phyloP scores from a whole-genome alignment of 1,140 invertebrate genomes.

The Apis laboriosa region DNA sequence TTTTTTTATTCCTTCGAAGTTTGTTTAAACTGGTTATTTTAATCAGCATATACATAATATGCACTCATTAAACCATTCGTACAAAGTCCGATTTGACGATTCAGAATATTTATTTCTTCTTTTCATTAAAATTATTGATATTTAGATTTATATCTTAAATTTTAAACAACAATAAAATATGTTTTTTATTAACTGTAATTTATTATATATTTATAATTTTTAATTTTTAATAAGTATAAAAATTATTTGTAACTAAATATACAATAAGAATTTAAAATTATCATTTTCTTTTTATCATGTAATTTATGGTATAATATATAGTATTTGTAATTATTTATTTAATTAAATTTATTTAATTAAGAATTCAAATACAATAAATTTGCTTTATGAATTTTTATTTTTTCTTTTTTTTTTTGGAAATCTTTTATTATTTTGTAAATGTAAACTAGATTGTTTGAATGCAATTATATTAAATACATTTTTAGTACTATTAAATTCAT shows the following conservation, averaged over 20 bases:
- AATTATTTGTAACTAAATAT: background rate
- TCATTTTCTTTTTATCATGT: background rate
- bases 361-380: no score
- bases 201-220: background rate
- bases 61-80: background rate
- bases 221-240: no score
- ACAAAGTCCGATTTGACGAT: constrained; percentile 12
- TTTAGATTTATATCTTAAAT: background rate
- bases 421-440: background rate
- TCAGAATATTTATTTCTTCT: background rate
- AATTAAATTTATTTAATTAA: no score
- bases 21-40: background rate
- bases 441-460: background rate
- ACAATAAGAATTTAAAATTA: background rate
- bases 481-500: constrained; percentile 15
- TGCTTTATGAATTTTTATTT: no score
- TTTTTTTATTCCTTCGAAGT: background rate
- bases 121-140: background rate
- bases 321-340: background rate
- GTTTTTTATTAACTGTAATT: background rate
- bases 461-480: background rate
- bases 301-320: background rate
- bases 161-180: background rate
- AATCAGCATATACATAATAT: background rate
- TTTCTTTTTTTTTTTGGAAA: no score